Conservation (phyloP, 2,797 vertebrate species). For the Xerus rutilus region DNA sequence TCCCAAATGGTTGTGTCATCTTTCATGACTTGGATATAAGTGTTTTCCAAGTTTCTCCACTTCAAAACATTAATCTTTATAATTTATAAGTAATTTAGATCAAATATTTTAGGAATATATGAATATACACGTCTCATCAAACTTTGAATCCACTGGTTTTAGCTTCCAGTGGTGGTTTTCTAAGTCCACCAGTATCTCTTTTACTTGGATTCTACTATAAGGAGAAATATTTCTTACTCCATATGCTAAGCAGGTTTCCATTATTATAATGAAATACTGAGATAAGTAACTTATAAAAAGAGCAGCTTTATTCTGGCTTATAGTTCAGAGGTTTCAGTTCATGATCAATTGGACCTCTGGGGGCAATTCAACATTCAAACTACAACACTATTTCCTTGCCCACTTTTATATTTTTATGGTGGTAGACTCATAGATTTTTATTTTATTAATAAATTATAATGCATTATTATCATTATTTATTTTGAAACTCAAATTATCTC, state of each 20-base stretch:
- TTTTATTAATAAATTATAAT: constrained; percentile 17
- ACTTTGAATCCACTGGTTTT: not conserved
- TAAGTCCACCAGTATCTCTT: not conserved
- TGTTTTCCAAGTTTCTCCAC: constrained; percentile 34
- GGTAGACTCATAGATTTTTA: not conserved
- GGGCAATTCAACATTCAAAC: not conserved
- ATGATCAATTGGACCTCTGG: not conserved
- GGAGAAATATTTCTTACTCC: not conserved
- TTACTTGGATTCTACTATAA: not conserved
- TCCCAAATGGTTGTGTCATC: constrained; percentile 34
- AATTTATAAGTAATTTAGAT: constrained; percentile 60
- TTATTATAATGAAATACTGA: not conserved
- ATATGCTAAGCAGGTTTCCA: not conserved
- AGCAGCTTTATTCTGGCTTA: not conserved
- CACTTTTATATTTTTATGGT: not conserved
- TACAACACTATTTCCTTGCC: not conserved
- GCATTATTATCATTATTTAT: not conserved
- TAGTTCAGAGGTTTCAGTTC: not conserved
- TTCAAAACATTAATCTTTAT: constrained; percentile 29
- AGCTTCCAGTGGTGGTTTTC: not conserved
- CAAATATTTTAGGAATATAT: constrained; percentile 8
- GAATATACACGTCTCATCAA: not conserved
- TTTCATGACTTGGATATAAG: constrained; percentile 50
- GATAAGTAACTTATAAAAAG: not conserved
- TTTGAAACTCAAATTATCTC: not conserved